Base-by-base conservation (phyloP, 2,888 invertebrate species). In the Drosophila maculinotata region DNA sequence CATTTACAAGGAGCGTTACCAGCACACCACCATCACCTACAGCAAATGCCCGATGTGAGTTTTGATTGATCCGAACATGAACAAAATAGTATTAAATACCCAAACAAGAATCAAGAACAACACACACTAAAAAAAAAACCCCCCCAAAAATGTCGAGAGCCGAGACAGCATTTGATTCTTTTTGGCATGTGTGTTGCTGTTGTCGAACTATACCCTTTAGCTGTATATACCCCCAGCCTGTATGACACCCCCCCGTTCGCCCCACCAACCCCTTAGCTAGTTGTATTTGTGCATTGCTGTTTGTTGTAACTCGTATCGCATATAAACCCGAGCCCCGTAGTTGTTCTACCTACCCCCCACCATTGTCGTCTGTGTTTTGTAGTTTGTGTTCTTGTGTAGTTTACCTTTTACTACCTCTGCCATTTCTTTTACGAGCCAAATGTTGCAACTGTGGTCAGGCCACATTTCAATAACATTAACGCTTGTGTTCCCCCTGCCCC, bases 41-140 rank as follows among this genome's bases (percentile, higher is more conserved):
- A 92, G 87, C 92, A 92, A 86, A 88, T 92, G 88, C 90, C 92
- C 89, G 92, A 92, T 90, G 92, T 92, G 92, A 92, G 92, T 92
- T 91, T 90, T 89, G 83, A 79, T 82, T 85, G 75, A 81, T 67
- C 47, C 67, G 57, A 69, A 52, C 49, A 53, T 23, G 25, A 44
- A 57, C 14, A 39, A 52, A 15, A 48, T 62, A 66, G 31, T n/a
- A 45, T 47, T 57, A 23, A 53, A 36, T 31, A 31, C 26, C 33
- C 23, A 51, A 39, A 26, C 15, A 53, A 3, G 44, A 53, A 42
- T 12, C 60, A 35, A 33, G 42, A 68, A 36, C n/a, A 56, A 66
- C 2, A 28, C 26, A 20, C 10, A 45, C 62, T 31, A 44, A 31
- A 10, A 31, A 17, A 36, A 47, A 15, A 36, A 35, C 7, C 12